phyloP scores from a whole-genome alignment of 1,140 invertebrate species.

The Diorhabda carinulata region DNA sequence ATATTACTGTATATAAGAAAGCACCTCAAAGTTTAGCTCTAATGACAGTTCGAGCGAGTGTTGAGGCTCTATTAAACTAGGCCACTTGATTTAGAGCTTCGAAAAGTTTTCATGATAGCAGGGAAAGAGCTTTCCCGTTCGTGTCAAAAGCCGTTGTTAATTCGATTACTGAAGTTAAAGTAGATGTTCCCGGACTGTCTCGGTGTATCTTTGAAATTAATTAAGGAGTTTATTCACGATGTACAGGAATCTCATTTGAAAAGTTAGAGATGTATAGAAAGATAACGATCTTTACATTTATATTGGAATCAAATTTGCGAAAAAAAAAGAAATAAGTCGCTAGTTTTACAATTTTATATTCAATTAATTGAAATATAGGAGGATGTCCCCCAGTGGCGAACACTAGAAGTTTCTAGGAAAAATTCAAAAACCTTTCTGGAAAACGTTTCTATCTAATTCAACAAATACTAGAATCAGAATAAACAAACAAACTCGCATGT shows the following conservation, averaged over 20 bases:
- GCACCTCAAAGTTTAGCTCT: neutral
- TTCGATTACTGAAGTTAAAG: neutral
- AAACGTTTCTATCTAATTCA: no score
- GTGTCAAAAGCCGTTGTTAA: neutral
- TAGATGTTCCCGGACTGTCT: neutral
- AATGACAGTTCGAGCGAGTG: neutral
- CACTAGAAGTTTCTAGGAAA: no score
- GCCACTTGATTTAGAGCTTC: conserved; percentile 1
- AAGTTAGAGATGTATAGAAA: neutral
- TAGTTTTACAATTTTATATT: no score
- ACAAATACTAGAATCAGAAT: no score
- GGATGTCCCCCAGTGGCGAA: no score
- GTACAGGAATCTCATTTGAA: neutral
- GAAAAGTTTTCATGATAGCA: neutral
- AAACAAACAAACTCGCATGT: no score
- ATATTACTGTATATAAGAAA: neutral
- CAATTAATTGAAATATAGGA: no score
- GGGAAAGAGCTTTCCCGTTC: neutral
- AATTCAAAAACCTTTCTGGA: no score
- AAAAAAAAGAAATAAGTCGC: no score
- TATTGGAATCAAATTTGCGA: no score
- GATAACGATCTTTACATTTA: no score
- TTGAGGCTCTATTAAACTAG: conserved; percentile 2
- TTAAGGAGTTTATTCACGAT: neutral
- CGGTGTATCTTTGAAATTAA: neutral